A percentile compares a stretch with the other conserved stretches of the same genome.
phyloP scores from a whole-genome alignment of 2,113 vertebrate genomes.

The Malurus alboscapulatus region DNA sequence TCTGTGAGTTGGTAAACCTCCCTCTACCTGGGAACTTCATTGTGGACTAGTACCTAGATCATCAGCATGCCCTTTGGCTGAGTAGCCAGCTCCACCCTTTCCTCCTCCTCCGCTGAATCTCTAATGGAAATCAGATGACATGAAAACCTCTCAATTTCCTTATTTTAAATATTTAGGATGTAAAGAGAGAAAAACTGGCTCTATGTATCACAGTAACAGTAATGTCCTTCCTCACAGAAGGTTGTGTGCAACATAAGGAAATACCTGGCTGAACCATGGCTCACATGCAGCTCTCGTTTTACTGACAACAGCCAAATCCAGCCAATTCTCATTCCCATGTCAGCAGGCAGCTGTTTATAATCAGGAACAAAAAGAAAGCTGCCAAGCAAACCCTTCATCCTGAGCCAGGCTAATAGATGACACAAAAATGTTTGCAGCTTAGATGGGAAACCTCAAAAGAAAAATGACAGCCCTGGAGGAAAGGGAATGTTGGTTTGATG shows the following conservation, averaged over 20 bases:
- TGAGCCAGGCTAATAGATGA: background rate
- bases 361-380: background rate
- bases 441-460: background rate
- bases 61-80: fast-evolving
- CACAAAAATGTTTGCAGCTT: background rate
- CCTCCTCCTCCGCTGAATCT: background rate
- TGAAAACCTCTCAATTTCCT: background rate
- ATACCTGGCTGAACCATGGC: background rate
- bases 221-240: background rate
- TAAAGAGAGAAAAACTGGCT: background rate
- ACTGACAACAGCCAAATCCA: background rate
- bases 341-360: background rate
- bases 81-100: background rate
- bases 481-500: background rate
- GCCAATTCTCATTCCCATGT: background rate
- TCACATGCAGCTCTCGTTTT: background rate
- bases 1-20: background rate
- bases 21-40: background rate
- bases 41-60: background rate
- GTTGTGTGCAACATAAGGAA: background rate
- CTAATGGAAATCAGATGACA: background rate
- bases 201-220: background rate
- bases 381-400: background rate
- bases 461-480: background rate
- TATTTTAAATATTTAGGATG: background rate